Evolutionary conservation across 2,888 invertebrate species (phyloP), one percentile per base, ranked within the genome.

Genomic region (Hipparchia sbordonii): DNA sequence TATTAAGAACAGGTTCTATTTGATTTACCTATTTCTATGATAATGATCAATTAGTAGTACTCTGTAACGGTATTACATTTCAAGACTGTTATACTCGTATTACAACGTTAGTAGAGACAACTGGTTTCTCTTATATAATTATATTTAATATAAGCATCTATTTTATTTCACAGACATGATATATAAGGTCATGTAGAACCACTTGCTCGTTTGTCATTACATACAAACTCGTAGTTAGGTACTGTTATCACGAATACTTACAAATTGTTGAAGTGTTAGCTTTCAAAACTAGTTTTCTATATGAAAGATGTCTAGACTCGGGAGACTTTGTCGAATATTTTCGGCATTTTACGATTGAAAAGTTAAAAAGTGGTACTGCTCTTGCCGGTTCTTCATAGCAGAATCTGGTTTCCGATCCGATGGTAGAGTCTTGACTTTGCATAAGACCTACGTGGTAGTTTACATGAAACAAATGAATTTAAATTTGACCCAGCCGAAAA

Each of bases 11-110:
- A 70, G 57, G 66, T 72, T 74, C 67, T 72, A 70, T 70, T 70
- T 74, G 67, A 74, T 70, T 74, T 74, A 70, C 70, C 74, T 51
- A 72, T 67, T 70, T 72, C 70, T 67, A n/a, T 74, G 61, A 62
- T 59, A 74, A 67, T 67, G 67, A 74, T 74, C 69, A 72, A 72
- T 72, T 74, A 60, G 63, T 72, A 69, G 60, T 65, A 68, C 69
- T 70, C 62, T 67, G 70, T 72, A 74, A 72, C 70, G 72, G 62
- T 67, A 66, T 72, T 70, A 61, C 61, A 57, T 61, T 70, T 67
- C 52, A 66, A 54, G 46, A 68, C 66, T 61, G 62, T 67, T 69
- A 62, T 69, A 70, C 70, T 48, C 66, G 6, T 48, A 48, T 3
- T 48, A 48, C 51, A 51, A 67, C 48, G 23, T 13, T 9, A 63